These are phyloP conservation scores for Rousettus leschenaultii DNA, from an alignment of 2,113 vertebrate genomes.

Conservation along the genomic window DNA sequence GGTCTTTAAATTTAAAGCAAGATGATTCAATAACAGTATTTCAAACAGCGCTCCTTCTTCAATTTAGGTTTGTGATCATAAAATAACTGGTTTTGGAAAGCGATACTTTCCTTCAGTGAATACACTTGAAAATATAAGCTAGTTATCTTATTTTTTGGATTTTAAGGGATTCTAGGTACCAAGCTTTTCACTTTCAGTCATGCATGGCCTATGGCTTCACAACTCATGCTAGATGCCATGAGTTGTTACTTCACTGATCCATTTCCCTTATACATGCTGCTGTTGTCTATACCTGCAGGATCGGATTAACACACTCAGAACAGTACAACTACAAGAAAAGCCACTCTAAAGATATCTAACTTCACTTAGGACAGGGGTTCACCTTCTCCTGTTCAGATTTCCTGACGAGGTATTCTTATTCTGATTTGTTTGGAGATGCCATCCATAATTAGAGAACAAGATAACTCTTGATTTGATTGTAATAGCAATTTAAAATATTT, in stretches of 20 bases:
- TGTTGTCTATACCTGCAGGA: background rate
- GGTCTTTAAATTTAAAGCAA: conserved; percentile 3
- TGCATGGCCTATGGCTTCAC: background rate
- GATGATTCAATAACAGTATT: background rate
- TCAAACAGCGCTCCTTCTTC: background rate
- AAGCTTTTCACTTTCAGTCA: conserved; percentile 23
- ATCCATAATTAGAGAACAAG: background rate
- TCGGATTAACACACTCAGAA: background rate
- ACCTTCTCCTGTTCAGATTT: background rate
- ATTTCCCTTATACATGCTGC: background rate
- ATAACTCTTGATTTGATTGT: background rate
- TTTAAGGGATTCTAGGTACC: background rate
- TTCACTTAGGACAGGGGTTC: background rate
- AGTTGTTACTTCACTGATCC: background rate
- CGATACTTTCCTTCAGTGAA: background rate
- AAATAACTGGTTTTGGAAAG: background rate
- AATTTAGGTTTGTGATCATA: conserved; percentile 17
- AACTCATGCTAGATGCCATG: background rate
- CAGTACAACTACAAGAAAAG: background rate
- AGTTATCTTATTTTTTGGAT: conserved; percentile 1
- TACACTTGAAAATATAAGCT: background rate
- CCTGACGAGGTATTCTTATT: background rate
- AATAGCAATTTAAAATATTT: background rate
- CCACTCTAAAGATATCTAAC: background rate
- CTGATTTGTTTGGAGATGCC: background rate